Conservation (phyloP, 1,140 invertebrate genomes). For the Chrysomallon squamiferum region DNA sequence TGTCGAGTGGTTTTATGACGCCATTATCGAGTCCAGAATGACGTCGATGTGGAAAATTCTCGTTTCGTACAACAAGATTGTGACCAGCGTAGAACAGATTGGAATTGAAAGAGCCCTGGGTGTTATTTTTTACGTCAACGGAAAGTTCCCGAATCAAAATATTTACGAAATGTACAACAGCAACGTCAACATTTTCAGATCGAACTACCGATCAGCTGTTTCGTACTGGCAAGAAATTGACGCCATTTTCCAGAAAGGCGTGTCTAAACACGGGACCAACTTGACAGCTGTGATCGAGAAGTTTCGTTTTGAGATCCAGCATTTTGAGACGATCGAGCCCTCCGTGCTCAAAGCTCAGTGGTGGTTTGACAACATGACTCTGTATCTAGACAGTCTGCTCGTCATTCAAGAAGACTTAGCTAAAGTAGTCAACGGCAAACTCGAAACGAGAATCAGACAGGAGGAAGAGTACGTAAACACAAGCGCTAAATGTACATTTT, state of each 20-base stretch:
- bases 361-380: conserved; percentile 53
- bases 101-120: conserved; percentile 47
- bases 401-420: conserved; percentile 44
- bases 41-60: conserved; percentile 45
- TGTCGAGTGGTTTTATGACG: conserved; percentile 32
- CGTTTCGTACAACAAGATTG: conserved; percentile 47
- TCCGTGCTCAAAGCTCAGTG: conserved; percentile 24
- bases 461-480: conserved; percentile 23
- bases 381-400: conserved; percentile 45
- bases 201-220: conserved; percentile 22
- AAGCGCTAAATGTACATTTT: conserved; percentile 29
- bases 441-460: conserved; percentile 28
- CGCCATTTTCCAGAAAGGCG: conserved; percentile 22
- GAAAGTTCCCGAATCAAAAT: conserved; percentile 37
- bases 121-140: conserved; percentile 35
- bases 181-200: conserved; percentile 19
- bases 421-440: conserved; percentile 22
- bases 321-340: not conserved
- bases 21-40: conserved; percentile 37
- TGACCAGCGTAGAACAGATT: conserved; percentile 41
- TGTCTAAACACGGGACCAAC: conserved; percentile 16
- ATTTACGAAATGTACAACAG: conserved; percentile 48
- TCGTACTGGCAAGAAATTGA: conserved; percentile 19
- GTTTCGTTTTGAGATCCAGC: conserved; percentile 15
- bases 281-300: conserved; percentile 18